Evolutionary conservation across 2,113 vertebrate species (phyloP), one percentile per base, ranked within the genome.

Genomic region (Pardalotus punctatus): DNA sequence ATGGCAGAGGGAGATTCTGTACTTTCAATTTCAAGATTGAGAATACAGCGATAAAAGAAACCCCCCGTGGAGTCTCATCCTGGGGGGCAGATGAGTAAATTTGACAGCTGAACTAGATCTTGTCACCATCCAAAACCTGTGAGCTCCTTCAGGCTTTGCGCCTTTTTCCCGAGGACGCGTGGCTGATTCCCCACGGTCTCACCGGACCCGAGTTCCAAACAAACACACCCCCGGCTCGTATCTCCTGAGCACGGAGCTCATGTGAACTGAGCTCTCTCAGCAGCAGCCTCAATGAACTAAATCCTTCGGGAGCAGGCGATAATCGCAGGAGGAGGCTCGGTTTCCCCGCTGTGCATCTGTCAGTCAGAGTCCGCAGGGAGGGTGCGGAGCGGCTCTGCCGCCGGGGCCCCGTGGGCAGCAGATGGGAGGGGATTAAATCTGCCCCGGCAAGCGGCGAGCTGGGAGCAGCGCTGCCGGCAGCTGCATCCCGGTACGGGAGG

Each of bases 261-360:
- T 3, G 11, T 72, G 20, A 61, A 23, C 70, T 19, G 15, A 62
- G 79, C 31, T 35, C 47, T 73, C 28, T 51, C 80, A 14, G 40
- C 81, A 56, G 16, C 80, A 74, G 38, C 58, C 42, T 20, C 67
- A 21, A 3, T 31, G 58, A 66, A 19, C 17, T 7, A 47, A 86
- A 51, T 84, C 43, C 72, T 56, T 73, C 64, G 56, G 48, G 71
- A 78, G 48, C 51, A 5, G 62, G 53, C 29, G 79, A 50, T 80
- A 42, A 80, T 66, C 14, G 3, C 51, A 3, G 0, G 19, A 47
- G 83, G 85, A 76, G 66, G 81, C 84, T 78, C 1, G 33, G 36
- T 21, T 84, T 33, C 91, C 71, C 83, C 66, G 18, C 87, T 70
- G 82, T 24, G 80, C 87, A 31, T 92, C 93, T 93, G 90, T 56